Evolutionary conservation across 2,113 vertebrate species (phyloP).

Genomic region (Pelusios castaneus): DNA sequence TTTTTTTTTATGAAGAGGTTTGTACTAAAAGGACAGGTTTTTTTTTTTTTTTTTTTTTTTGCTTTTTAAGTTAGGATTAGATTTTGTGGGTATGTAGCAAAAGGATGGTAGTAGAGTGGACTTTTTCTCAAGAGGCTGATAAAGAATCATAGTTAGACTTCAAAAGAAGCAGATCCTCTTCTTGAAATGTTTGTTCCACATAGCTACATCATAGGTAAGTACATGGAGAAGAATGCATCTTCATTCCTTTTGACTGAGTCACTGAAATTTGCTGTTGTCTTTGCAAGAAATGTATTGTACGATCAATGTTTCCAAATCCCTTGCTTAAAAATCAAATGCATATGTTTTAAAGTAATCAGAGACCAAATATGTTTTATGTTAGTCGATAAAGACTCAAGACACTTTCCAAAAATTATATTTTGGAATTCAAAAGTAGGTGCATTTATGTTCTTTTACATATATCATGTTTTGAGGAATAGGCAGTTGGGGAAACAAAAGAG

Average conservation of each 20-base stretch:
- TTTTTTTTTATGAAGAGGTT: neutral
- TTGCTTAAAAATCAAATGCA: conserved; percentile 62
- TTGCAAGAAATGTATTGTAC: conserved; percentile 3
- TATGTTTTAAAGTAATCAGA: conserved; percentile 63
- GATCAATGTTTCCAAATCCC: conserved; percentile 17
- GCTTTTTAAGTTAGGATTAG: neutral
- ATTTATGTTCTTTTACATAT: conserved; percentile 61
- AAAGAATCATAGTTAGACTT: neutral
- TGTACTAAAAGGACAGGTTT: neutral
- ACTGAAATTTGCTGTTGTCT: neutral
- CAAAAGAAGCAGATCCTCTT: neutral
- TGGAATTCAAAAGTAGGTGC: conserved; percentile 61
- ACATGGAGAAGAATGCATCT: neutral
- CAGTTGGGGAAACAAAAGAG: conserved; percentile 54
- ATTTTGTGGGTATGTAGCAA: neutral
- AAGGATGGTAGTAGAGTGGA: neutral
- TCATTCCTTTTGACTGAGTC: neutral
- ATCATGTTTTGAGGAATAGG: conserved; percentile 69
- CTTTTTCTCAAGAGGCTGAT: neutral
- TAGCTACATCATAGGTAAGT: neutral
- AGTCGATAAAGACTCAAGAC: conserved; percentile 40
- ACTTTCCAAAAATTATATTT: conserved; percentile 54
- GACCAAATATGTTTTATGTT: conserved; percentile 50
- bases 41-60: neutral
- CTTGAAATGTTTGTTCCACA: neutral